These are phyloP conservation scores for Drosophila pruinosa DNA, from an alignment of 1,140 invertebrate species.

Conservation along the genomic window DNA sequence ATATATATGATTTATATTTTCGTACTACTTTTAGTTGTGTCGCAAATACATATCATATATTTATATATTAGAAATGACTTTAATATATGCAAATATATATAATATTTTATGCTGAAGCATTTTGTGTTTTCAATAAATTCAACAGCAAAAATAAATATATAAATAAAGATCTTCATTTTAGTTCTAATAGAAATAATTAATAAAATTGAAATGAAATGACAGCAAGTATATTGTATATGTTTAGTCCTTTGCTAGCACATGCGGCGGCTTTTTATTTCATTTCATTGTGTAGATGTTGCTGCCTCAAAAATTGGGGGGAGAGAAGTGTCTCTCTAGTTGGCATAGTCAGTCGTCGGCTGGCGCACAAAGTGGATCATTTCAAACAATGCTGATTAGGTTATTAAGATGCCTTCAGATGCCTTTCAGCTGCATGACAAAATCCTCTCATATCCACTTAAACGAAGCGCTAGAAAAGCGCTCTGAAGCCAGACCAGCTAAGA, in stretches of 20 bases:
- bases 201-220: not conserved
- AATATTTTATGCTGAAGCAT: too few relatives aligned
- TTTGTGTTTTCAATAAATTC: not conserved
- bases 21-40: too few relatives aligned
- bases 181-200: not conserved
- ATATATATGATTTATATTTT: too few relatives aligned
- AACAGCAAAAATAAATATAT: too few relatives aligned
- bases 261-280: not conserved
- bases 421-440: slow-evolving; percentile 33
- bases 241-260: not conserved
- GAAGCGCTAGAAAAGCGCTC: slow-evolving; percentile 45
- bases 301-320: not conserved
- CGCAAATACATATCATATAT: too few relatives aligned
- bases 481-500: slow-evolving; percentile 25
- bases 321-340: not conserved
- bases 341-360: not conserved
- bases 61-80: too few relatives aligned
- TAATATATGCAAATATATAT: too few relatives aligned
- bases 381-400: slow-evolving; percentile 39
- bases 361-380: slow-evolving; percentile 13
- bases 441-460: slow-evolving; percentile 36
- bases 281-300: not conserved
- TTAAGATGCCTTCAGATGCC: slow-evolving; percentile 22
- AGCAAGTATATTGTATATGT: not conserved
- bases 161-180: not conserved